phyloP scores from a whole-genome alignment of 1,140 invertebrate genomes.

The Coelopa frigida region DNA sequence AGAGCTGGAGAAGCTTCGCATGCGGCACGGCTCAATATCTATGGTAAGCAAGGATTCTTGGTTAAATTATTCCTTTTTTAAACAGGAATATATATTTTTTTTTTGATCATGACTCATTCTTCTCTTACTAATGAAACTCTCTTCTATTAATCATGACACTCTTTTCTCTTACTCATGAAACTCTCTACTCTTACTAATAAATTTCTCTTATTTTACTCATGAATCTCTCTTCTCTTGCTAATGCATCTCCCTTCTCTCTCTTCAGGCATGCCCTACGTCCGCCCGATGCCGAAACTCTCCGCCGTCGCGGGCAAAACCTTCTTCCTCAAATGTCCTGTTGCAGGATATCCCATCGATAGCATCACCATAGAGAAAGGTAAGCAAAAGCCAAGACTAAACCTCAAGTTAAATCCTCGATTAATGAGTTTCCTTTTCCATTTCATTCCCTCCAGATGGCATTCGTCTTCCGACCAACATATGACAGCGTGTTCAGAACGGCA shows the following conservation, averaged over 20 bases:
- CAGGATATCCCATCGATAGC: slow-evolving; percentile 61
- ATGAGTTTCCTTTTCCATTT: slow-evolving; percentile 16
- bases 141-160: too few relatives aligned
- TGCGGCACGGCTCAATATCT: slow-evolving; percentile 59
- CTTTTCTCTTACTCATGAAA: too few relatives aligned
- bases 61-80: too few relatives aligned
- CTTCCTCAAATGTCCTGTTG: slow-evolving; percentile 60
- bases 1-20: slow-evolving; percentile 55
- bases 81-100: not conserved
- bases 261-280: slow-evolving; percentile 60
- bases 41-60: slow-evolving; percentile 50
- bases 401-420: too few relatives aligned
- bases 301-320: slow-evolving; percentile 60
- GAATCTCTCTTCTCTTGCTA: too few relatives aligned
- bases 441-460: slow-evolving; percentile 48
- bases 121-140: too few relatives aligned
- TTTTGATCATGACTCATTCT: too few relatives aligned
- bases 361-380: slow-evolving; percentile 62
- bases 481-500: slow-evolving; percentile 60
- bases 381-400: not conserved
- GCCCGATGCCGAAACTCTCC: slow-evolving; percentile 59
- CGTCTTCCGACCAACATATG: slow-evolving; percentile 61
- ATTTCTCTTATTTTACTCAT: too few relatives aligned
- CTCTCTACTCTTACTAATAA: too few relatives aligned
- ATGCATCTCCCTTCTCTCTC: too few relatives aligned